phyloP scores from a whole-genome alignment of 2,888 invertebrate species.

The Drosophila mercatorum region DNA sequence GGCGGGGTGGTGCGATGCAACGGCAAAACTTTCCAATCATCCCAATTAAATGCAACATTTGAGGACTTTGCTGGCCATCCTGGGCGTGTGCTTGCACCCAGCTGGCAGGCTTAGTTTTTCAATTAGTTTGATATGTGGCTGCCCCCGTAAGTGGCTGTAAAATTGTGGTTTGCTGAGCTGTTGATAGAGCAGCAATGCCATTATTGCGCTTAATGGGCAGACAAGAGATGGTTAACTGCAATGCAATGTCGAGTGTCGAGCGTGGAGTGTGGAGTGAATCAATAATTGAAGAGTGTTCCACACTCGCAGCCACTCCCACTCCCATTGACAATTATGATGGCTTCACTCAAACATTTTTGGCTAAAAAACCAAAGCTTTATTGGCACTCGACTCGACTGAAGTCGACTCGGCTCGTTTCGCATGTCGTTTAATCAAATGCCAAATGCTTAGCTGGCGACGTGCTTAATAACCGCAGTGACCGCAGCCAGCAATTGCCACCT shows the following conservation, averaged over 20 bases:
- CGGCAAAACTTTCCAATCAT: constrained; percentile 43
- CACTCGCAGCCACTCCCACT: too few relatives aligned
- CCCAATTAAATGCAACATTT: constrained; percentile 72
- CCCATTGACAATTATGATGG: too few relatives aligned
- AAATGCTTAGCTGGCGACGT: background rate
- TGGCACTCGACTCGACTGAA: background rate
- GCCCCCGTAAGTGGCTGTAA: constrained; percentile 40
- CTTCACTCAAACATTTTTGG: too few relatives aligned
- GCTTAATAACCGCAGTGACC: constrained; percentile 6
- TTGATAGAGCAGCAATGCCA: background rate
- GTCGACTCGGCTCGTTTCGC: background rate
- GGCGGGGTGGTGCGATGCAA: constrained; percentile 7
- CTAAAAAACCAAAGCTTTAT: background rate
- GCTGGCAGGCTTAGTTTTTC: constrained; percentile 60
- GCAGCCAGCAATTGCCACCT: constrained; percentile 22
- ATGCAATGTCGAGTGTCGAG: background rate
- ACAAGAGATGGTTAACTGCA: background rate
- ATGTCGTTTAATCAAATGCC: constrained; percentile 13
- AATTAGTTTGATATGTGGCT: constrained; percentile 64
- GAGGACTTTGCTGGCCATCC: constrained; percentile 48
- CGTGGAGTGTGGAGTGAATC: constrained; percentile 1
- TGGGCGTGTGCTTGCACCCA: background rate
- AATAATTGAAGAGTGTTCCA: background rate
- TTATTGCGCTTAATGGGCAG: background rate
- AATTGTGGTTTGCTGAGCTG: constrained; percentile 14